Evolutionary conservation across 1,140 invertebrate genomes (phyloP).

Genomic region (Drosophila biarmipes): DNA sequence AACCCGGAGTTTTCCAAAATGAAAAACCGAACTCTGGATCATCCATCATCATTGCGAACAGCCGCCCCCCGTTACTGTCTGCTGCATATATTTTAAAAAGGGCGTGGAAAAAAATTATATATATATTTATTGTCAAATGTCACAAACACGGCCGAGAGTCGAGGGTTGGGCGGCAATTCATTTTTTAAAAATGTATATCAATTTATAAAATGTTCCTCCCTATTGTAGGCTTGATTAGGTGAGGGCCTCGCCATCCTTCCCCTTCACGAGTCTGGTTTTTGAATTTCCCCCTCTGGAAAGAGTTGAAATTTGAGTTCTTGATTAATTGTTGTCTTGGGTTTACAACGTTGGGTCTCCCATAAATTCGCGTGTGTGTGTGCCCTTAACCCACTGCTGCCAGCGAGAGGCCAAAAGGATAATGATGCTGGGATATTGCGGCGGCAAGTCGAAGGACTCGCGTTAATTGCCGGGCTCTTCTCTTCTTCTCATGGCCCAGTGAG

Average conservation of each 20-base stretch:
- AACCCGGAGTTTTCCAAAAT: slow-evolving; percentile 59
- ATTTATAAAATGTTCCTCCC: slow-evolving; percentile 72
- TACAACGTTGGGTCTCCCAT: slow-evolving; percentile 32
- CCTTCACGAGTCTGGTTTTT: slow-evolving; percentile 29
- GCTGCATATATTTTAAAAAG: slow-evolving; percentile 59
- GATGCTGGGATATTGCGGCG: slow-evolving; percentile 47
- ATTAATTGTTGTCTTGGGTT: slow-evolving; percentile 60
- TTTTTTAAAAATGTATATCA: slow-evolving; percentile 80
- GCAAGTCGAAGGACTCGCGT: slow-evolving; percentile 61
- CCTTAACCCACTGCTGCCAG: slow-evolving; percentile 38
- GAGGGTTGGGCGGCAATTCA: slow-evolving; percentile 47
- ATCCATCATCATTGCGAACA: slow-evolving; percentile 74
- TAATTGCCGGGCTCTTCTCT: slow-evolving; percentile 67
- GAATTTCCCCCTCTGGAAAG: slow-evolving; percentile 35
- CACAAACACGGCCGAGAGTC: slow-evolving; percentile 55
- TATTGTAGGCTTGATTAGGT: slow-evolving; percentile 71
- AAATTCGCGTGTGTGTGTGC: slow-evolving; percentile 26
- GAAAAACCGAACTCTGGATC: slow-evolving; percentile 68
- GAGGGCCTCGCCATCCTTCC: slow-evolving; percentile 22
- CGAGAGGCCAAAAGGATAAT: slow-evolving; percentile 47
- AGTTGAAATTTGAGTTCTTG: slow-evolving; percentile 61
- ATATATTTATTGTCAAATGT: slow-evolving; percentile 75
- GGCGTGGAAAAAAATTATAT: slow-evolving; percentile 36
- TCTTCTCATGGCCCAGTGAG: slow-evolving; percentile 65
- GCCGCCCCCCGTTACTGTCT: slow-evolving; percentile 32